Base-by-base conservation (phyloP, 2,888 invertebrate species). In the Tinea pellionella region DNA sequence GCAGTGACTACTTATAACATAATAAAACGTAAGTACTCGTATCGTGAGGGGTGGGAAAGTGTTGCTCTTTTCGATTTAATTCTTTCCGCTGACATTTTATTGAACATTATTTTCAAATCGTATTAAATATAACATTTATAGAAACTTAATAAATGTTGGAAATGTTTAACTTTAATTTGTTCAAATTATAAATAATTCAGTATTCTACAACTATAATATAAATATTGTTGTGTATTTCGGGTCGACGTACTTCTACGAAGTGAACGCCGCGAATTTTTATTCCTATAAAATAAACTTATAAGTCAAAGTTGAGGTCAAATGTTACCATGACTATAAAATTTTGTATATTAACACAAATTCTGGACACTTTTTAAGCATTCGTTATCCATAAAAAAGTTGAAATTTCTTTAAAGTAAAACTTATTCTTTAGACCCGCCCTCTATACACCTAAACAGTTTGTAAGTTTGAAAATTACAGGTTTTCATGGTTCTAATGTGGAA, bases 1-100 rank as follows among this genome's bases (percentile, higher is more conserved):
- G 13, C 53, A 53, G 11, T 15, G 6, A 56, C 13, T 56, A 56
- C 56, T 42, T n/a, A n/a, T n/a, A 41, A 41, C 41, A 41, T 41
- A 41, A 47, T 47, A 15, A 47, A 47, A n/a, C 4, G n/a, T n/a
- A n/a, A n/a, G n/a, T 47, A 47, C 47, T 47, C 13, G 47, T 15
- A 12, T 37, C 8, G 6, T 4, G 32, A 32, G 32, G 57, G 57
- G 57, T 83, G 86, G 84, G 84, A 86, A 85, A 85, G 81, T 84
- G 84, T 86, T 85, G 83, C 86, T 83, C 82, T 87, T 84, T 62
- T 73, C 66, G 68, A 68, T 19, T 53, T 24, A 13, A 53, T 64
- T 62, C 71, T 74, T 71, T 75, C 80, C 75, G 72, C 74, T 72
- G 67, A 60, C 51, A 53, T 51, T 41, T 29, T 51, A 61, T 59